Base-by-base conservation (phyloP, 2,113 vertebrate genomes). In the Rafetus swinhoei region DNA sequence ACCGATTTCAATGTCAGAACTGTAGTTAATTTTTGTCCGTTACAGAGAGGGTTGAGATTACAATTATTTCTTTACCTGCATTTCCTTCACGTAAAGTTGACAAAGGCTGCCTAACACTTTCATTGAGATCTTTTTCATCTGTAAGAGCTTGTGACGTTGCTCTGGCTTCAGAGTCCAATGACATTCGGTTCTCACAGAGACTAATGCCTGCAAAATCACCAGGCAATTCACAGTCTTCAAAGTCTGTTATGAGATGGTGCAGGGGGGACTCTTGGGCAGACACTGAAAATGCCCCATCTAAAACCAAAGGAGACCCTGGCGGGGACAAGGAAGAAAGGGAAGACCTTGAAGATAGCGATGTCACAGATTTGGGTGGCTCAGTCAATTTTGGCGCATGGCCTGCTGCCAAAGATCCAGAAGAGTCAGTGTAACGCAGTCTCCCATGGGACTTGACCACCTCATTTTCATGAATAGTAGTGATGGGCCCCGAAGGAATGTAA, bases 391-490 rank as follows among this genome's bases (percentile, higher is more conserved):
- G 79, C 1, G 93, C 69, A 77, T 97, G 97, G 81, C 96, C 96
- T n/a, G 95, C 5, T 24, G 97, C 91, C 55, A 96, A 89, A 25
- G 96, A 91, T 1, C 81, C 89, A 1, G 76, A 81, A 95, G 96
- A 96, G 55, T 97, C 96, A 35, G 87, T 95, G 91, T 97, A 98
- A 80, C 95, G 93, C 7, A 97, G 93, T 83, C 94, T 98, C 81
- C 92, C 89, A 35, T 97, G 98, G 90, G 98, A 98, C 92, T 96
- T 92, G 59, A 94, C 97, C 95, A 99, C 98, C 94, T 99, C 98
- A 3, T 99, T 97, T 92, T 99, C 98, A n/a, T 98, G 98, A 94
- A 99, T 99, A 86, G 98, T 99, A 84, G 98, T 99, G 93, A 99
- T 99, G n/a, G 98, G 98, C 60, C 98, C 98, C 0, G 96, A 97